Percentiles rank a stretch among this genome's conserved stretches.
phyloP scores from a whole-genome alignment of 2,797 vertebrate species.

The Platyrinchus mystaceus region DNA sequence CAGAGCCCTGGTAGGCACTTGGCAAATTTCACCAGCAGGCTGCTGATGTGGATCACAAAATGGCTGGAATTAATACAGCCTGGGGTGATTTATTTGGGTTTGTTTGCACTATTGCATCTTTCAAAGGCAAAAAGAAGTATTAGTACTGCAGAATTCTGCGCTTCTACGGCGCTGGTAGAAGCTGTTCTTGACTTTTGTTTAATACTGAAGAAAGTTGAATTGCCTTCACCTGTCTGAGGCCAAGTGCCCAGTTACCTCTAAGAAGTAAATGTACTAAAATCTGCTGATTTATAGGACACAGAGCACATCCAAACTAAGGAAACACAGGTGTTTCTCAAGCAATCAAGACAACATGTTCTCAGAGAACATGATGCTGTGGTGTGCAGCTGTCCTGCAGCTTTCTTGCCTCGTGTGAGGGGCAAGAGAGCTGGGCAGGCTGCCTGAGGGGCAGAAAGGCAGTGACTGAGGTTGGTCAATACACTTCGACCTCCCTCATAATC shows the following conservation, averaged over 20 bases:
- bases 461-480: background rate
- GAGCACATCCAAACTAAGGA: background rate
- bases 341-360: background rate
- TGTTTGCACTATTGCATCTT: background rate
- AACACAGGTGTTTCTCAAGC: background rate
- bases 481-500: background rate
- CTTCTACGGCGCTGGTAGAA: background rate
- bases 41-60: background rate
- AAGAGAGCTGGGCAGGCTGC: background rate
- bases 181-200: background rate
- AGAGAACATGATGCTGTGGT: background rate
- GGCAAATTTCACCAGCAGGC: background rate
- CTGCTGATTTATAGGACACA: background rate
- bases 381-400: background rate
- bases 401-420: background rate
- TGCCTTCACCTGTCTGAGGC: background rate
- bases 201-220: background rate
- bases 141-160: no score
- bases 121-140: background rate
- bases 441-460: background rate
- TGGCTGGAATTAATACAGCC: background rate
- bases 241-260: background rate
- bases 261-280: background rate
- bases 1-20: background rate
- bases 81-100: background rate